Evolutionary conservation across 2,797 vertebrate genomes (phyloP), one percentile per base, ranked within the genome.

Genomic region (Sebastes elongatus): DNA sequence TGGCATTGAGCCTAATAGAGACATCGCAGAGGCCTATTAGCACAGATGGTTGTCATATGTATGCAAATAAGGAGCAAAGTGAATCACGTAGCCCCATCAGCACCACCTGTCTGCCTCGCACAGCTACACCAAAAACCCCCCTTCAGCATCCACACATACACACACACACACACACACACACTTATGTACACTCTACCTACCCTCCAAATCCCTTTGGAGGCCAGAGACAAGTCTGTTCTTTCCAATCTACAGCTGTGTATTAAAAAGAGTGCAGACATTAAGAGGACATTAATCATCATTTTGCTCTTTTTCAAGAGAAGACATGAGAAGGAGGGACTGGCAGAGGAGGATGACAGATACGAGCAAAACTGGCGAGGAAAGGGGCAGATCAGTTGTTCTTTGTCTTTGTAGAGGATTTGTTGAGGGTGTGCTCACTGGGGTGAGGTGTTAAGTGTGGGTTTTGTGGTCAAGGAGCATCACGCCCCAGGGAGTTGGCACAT

Each of bases 41-140:
- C 97, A 95, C 97, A 99, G 98, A 99, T 99, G 98, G 97, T 95
- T 97, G 97, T 99, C 97, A 97, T 98, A 98, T 98, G 97, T 97
- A 99, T 99, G 98, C 97, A 99, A 98, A 99, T 99, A 94, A 96
- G 96, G 95, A 97, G 95, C 95, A 97, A 97, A 98, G 96, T 97
- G 97, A 98, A 97, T 97, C 97, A 95, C 95, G 92, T 96, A 95
- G 95, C 95, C 95, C 94, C 97, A 92, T 94, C 94, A 93, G 90
- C 96, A 91, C 97, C 98, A 99, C 97, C 97, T 98, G 97, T 97
- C 97, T 96, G 96, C 95, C 96, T 96, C 93, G 90, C 92, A 74
- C 94, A 76, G 87, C 83, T 89, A 93, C 84, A 82, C 79, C 69
- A 66, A 56, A 76, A 76, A 49, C 60, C 77, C 61, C 71, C 65